Evolutionary conservation across 2,797 vertebrate species (phyloP).

Genomic region (Coreius guichenoti): DNA sequence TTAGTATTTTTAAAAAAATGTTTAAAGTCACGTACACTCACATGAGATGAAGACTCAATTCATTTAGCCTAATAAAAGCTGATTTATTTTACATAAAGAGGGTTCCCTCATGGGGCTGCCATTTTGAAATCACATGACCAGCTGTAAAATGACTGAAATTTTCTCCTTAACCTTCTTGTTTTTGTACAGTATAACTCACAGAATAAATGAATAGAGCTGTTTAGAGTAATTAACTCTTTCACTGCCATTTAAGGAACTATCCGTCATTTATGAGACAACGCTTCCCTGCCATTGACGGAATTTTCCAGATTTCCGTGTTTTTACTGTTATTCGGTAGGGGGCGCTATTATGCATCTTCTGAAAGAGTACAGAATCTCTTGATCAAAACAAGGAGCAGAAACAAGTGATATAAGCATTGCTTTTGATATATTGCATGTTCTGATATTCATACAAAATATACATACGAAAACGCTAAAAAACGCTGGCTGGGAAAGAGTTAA

Average conservation of each 20-base stretch:
- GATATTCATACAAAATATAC: neutral
- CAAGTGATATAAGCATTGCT: neutral
- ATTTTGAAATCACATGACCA: neutral
- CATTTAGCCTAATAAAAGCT: neutral
- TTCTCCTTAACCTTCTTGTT: neutral
- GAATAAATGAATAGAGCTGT: neutral
- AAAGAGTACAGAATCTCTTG: neutral
- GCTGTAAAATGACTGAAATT: neutral
- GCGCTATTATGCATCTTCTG: neutral
- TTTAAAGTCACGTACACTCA: neutral
- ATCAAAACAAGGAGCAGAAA: neutral
- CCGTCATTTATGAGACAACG: no score
- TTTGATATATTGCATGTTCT: neutral
- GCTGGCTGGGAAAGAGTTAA: no score
- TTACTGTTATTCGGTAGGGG: no score
- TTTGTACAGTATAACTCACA: no score
- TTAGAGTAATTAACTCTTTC: neutral
- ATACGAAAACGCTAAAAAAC: no score
- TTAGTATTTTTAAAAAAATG: neutral
- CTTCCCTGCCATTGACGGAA: neutral
- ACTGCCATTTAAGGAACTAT: neutral
- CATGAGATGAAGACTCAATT: neutral
- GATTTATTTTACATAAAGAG: neutral
- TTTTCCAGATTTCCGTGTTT: neutral
- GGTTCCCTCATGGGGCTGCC: neutral